Conservation (phyloP, 2,888 invertebrate species). For the Temnothorax rugatulus region DNA sequence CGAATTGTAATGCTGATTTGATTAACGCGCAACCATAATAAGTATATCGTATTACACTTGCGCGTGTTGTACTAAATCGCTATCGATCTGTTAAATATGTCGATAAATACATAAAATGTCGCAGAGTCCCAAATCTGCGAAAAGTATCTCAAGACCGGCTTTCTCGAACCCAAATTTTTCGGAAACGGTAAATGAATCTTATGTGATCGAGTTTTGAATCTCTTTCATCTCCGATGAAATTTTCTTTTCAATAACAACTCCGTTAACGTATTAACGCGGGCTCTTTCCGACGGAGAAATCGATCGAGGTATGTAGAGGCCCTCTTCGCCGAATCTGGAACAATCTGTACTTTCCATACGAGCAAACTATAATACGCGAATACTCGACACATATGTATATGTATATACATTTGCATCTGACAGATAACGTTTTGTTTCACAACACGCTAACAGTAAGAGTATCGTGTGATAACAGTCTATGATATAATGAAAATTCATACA, state of each 20-base stretch:
- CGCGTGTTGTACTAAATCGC: background rate
- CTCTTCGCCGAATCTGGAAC: background rate
- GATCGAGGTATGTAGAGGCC: background rate
- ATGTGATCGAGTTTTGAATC: too few species aligned
- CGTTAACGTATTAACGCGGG: background rate
- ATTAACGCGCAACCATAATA: background rate
- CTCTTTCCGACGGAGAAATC: background rate
- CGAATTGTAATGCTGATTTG: background rate
- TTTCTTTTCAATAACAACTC: background rate
- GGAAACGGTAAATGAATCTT: background rate
- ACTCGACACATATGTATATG: background rate
- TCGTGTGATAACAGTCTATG: background rate
- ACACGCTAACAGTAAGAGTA: background rate
- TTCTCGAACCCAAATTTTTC: background rate
- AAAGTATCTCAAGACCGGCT: background rate
- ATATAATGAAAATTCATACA: background rate
- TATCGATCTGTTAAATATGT: background rate
- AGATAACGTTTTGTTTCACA: background rate
- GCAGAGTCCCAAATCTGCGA: background rate
- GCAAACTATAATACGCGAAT: background rate
- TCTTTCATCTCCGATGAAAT: background rate
- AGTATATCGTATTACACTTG: background rate
- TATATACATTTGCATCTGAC: conserved; percentile 1
- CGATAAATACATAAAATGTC: background rate
- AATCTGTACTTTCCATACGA: background rate